Evolutionary conservation across 2,113 vertebrate genomes (phyloP), one percentile per base, ranked within the genome.

Genomic region (Clarias magur): DNA sequence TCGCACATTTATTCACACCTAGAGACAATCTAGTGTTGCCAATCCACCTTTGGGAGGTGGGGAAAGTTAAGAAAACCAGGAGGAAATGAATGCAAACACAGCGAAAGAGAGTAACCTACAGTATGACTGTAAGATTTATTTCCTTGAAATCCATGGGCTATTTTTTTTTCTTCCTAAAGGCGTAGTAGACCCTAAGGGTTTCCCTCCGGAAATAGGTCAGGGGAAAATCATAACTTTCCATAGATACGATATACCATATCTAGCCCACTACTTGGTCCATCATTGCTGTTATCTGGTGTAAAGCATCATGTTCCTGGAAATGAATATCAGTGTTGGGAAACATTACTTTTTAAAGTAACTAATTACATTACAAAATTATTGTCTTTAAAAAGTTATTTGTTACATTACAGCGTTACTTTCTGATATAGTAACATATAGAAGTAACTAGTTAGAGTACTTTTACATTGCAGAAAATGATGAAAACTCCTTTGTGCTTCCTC

Each of bases 291-390:
- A 6, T 48, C 27, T 27, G 10, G 25, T 78, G 0, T 42, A 15
- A 70, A 75, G 30, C 17, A 59, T 59, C 67, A 84, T n/a, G n/a
- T 79, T 54, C 80, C 34, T 59, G 27, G 30, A 86, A 48, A 48
- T 48, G 42, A 48, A 48, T 34, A 34, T 34, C 34, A 34, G 34
- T 34, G 34, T 34, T 34, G 34, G 34, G 34, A 34, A 34, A 34
- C 34, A 2, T 34, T 34, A 34, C 34, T 34, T 34, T 34, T 34
- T 34, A 34, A 34, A 34, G 34, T 34, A 34, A 34, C 34, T 34
- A 34, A n/a, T n/a, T n/a, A n/a, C n/a, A 34, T 34, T 34, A 34
- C 2, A 34, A 34, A 34, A 34, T 34, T 34, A 34, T 34, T 34
- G 34, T 34, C 34, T 34, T 34, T 34, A 34, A 34, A 34, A 34